A percentile compares a stretch with the other conserved stretches of the same genome.
Conservation (phyloP, 2,888 invertebrate species). For the Pollenia amentaria region DNA sequence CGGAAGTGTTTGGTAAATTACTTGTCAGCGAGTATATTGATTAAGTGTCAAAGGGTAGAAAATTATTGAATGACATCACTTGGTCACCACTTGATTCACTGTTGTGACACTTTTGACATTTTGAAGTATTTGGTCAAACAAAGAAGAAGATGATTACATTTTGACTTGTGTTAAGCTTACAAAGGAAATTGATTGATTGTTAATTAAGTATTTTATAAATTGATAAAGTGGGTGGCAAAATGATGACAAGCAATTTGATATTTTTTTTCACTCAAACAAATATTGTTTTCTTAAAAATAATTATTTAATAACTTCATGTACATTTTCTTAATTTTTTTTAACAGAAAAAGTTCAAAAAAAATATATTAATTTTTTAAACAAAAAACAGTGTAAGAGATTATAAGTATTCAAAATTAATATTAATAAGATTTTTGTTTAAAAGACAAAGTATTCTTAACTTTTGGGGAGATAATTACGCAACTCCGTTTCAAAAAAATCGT, state of each 20-base stretch:
- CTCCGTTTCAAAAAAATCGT: too few relatives aligned
- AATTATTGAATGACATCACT: conserved; percentile 15
- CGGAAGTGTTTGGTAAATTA: not conserved
- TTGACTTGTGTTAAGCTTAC: not conserved
- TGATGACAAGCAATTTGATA: not conserved
- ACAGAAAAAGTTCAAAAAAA: too few relatives aligned
- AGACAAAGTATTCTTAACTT: too few relatives aligned
- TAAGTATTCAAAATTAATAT: too few relatives aligned
- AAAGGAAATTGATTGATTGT: conserved; percentile 32
- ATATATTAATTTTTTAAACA: too few relatives aligned
- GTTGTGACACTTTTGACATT: conserved; percentile 62
- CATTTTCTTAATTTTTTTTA: too few relatives aligned
- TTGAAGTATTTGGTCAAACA: conserved; percentile 52
- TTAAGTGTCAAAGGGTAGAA: not conserved
- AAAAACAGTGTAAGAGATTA: too few relatives aligned
- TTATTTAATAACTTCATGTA: not conserved
- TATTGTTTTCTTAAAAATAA: not conserved
- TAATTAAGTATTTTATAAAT: conserved; percentile 29
- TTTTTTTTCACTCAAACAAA: not conserved
- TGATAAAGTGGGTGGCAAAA: not conserved
- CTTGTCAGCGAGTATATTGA: not conserved
- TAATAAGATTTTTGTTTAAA: too few relatives aligned
- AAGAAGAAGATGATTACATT: not conserved
- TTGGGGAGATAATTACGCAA: too few relatives aligned
- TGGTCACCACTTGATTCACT: conserved; percentile 35